Evolutionary conservation across 2,888 invertebrate species (phyloP).

Genomic region (Tortricodes alternella): DNA sequence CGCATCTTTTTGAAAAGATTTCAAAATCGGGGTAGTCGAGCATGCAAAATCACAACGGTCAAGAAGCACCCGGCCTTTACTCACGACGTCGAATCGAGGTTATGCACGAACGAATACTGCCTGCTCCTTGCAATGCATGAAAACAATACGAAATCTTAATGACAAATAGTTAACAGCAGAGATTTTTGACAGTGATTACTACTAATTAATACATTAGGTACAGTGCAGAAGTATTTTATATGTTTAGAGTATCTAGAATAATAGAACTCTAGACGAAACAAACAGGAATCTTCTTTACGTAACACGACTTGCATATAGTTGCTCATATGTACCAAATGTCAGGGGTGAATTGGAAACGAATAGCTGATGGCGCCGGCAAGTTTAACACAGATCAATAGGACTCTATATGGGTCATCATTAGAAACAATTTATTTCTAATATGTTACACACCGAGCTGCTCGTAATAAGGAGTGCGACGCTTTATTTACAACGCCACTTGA

Average conservation of each 20-base stretch:
- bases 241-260: not conserved
- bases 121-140: constrained; percentile 72
- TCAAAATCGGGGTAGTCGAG: constrained; percentile 11
- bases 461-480: not conserved
- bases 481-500: constrained; percentile 14
- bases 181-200: constrained; percentile 8
- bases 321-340: constrained; percentile 47
- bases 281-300: no score
- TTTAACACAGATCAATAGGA: constrained; percentile 74
- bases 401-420: constrained; percentile 64
- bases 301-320: constrained; percentile 6
- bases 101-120: constrained; percentile 77
- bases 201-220: not conserved
- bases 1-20: not conserved
- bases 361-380: constrained; percentile 54
- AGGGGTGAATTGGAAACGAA: constrained; percentile 58
- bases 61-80: constrained; percentile 47
- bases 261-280: not conserved
- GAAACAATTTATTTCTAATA: constrained; percentile 60
- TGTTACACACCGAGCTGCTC: constrained; percentile 33
- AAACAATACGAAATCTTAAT: constrained; percentile 39
- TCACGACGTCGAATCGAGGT: constrained; percentile 74
- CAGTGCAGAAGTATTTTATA: no score
- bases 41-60: constrained; percentile 43
- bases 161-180: constrained; percentile 16